These are phyloP conservation scores for Elymnias hypermnestra DNA, from an alignment of 1,140 invertebrate species.

Conservation along the genomic window DNA sequence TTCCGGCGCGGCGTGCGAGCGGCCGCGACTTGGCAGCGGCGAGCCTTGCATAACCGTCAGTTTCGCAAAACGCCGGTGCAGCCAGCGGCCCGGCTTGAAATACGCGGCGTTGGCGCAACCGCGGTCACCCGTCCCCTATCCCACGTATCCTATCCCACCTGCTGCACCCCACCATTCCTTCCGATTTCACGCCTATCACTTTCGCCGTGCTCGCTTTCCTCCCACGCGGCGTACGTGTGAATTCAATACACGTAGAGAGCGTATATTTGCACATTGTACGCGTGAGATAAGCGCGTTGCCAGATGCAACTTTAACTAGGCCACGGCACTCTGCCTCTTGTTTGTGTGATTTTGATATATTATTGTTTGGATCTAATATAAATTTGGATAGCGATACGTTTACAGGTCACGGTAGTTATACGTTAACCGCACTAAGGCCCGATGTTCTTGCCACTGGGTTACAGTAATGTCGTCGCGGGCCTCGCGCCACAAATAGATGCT, in stretches of 20 bases:
- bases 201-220: conserved; percentile 64
- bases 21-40: conserved; percentile 67
- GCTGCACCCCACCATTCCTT: conserved; percentile 39
- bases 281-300: conserved; percentile 40
- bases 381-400: not conserved
- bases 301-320: conserved; percentile 58
- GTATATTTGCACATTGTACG: conserved; percentile 15
- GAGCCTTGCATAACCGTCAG: conserved; percentile 67
- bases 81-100: conserved; percentile 59
- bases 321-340: conserved; percentile 53
- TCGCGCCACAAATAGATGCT: conserved; percentile 70
- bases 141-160: too few species aligned
- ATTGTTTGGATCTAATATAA: not conserved
- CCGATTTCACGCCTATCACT: conserved; percentile 61
- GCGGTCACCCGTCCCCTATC: conserved; percentile 38
- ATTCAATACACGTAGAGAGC: conserved; percentile 19
- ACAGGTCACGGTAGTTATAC: not conserved
- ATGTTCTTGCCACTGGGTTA: conserved; percentile 32
- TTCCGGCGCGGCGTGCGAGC: conserved; percentile 64
- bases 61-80: conserved; percentile 70
- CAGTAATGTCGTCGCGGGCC: conserved; percentile 66
- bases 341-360: conserved; percentile 7
- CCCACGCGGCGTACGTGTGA: conserved; percentile 26
- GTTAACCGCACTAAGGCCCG: conserved; percentile 5
- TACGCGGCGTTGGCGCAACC: conserved; percentile 39